phyloP scores from a whole-genome alignment of 2,888 invertebrate species.

The Diarsia dahlii region DNA sequence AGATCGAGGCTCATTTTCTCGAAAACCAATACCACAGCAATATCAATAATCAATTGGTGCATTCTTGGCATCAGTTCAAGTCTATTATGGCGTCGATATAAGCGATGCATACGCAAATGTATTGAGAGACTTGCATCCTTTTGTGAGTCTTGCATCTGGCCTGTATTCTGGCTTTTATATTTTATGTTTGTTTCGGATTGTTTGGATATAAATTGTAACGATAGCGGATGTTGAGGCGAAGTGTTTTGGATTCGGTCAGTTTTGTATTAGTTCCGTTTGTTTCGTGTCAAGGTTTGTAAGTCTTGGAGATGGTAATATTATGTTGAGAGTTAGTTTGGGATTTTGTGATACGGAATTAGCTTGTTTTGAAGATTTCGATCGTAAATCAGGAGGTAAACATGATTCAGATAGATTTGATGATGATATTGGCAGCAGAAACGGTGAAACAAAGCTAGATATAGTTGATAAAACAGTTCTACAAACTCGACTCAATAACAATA shows the following conservation, averaged over 20 bases:
- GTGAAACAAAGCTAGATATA: background rate
- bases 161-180: slow-evolving; percentile 65
- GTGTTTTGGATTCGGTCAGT: slow-evolving; percentile 52
- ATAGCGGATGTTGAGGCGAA: slow-evolving; percentile 53
- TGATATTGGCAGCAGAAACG: too few relatives aligned
- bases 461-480: background rate
- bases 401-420: background rate
- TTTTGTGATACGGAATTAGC: slow-evolving; percentile 6
- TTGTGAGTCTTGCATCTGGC: slow-evolving; percentile 81
- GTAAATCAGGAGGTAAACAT: background rate
- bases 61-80: slow-evolving; percentile 89
- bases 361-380: background rate
- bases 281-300: slow-evolving; percentile 33
- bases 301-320: slow-evolving; percentile 26
- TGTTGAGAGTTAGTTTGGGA: background rate
- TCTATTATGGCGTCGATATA: slow-evolving; percentile 84
- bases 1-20: slow-evolving; percentile 79
- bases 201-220: slow-evolving; percentile 66
- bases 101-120: slow-evolving; percentile 83
- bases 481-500: background rate
- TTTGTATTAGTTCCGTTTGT: slow-evolving; percentile 46
- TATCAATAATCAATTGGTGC: slow-evolving; percentile 91
- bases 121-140: slow-evolving; percentile 76
- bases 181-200: slow-evolving; percentile 62
- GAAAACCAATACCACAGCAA: slow-evolving; percentile 87